Conservation (phyloP, 2,888 invertebrate species). For the Eilema caniola region DNA sequence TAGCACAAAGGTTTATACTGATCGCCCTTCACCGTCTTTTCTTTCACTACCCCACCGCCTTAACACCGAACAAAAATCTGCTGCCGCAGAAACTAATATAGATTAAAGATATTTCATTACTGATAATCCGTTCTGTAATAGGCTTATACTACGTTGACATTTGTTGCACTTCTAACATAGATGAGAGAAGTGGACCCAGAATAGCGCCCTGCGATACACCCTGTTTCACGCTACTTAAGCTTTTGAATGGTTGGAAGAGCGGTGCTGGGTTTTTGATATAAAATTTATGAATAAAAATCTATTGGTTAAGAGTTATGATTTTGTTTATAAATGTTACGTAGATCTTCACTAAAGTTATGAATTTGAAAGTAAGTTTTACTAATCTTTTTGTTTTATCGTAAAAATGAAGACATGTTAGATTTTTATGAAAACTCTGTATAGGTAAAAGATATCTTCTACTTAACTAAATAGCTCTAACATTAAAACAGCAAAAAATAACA, state of each 20-base stretch:
- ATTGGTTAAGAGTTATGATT: constrained; percentile 2
- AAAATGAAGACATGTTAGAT: too few species aligned
- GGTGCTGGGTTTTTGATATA: constrained; percentile 27
- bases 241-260: constrained; percentile 37
- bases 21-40: constrained; percentile 12
- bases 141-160: constrained; percentile 81
- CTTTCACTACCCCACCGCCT: constrained; percentile 17
- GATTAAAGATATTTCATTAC: constrained; percentile 86
- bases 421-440: too few species aligned
- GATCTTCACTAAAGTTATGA: not conserved
- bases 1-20: constrained; percentile 4
- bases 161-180: constrained; percentile 69
- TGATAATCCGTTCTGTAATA: constrained; percentile 80
- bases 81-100: constrained; percentile 71
- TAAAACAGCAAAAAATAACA: constrained; percentile 2
- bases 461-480: not conserved
- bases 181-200: constrained; percentile 49
- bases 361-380: not conserved
- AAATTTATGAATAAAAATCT: not conserved
- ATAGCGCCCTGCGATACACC: constrained; percentile 43
- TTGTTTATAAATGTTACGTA: not conserved
- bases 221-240: constrained; percentile 52
- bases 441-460: not conserved
- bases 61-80: constrained; percentile 40
- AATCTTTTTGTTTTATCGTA: too few species aligned